Conservation (phyloP, 2,797 vertebrate genomes). For the Sebastes steindachneri region DNA sequence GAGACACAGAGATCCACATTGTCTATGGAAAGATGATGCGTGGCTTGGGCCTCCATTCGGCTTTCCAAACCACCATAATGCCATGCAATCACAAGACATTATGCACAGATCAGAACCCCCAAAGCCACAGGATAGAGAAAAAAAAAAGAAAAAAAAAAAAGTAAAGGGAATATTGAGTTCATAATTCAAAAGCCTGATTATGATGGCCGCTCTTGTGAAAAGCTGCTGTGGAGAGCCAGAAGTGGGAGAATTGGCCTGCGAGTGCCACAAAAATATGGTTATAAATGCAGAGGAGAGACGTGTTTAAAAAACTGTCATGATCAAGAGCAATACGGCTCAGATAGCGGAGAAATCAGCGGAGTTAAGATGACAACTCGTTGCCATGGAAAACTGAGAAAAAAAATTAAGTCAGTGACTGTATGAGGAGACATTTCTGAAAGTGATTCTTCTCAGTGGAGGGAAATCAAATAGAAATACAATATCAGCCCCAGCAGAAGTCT, state of each 20-base stretch:
- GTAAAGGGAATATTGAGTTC: conserved; percentile 73
- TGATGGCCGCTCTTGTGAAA: conserved; percentile 75
- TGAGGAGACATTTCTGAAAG: conserved; percentile 53
- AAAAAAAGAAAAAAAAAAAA: conserved; percentile 47
- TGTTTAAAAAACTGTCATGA: conserved; percentile 73
- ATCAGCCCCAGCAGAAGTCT: conserved; percentile 64
- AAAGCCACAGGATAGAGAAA: conserved; percentile 72
- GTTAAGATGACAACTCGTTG: conserved; percentile 71
- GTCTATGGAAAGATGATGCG: conserved; percentile 82
- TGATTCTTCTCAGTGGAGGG: conserved; percentile 65
- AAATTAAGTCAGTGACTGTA: conserved; percentile 50
- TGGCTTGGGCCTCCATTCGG: conserved; percentile 73
- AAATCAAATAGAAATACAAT: conserved; percentile 72
- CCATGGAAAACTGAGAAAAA: conserved; percentile 65
- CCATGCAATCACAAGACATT: conserved; percentile 86
- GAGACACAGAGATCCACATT: conserved; percentile 81
- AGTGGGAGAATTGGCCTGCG: conserved; percentile 75
- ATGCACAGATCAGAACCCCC: conserved; percentile 83
- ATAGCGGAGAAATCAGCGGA: conserved; percentile 62
- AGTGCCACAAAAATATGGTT: conserved; percentile 73
- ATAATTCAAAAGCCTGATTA: conserved; percentile 82
- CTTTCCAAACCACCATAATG: conserved; percentile 79
- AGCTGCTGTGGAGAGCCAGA: conserved; percentile 72
- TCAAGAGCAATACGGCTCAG: conserved; percentile 65
- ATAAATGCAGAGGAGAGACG: conserved; percentile 68